Evolutionary conservation across 2,888 invertebrate species (phyloP), one percentile per base, ranked within the genome.

Genomic region (Gasteruption jaculator): DNA sequence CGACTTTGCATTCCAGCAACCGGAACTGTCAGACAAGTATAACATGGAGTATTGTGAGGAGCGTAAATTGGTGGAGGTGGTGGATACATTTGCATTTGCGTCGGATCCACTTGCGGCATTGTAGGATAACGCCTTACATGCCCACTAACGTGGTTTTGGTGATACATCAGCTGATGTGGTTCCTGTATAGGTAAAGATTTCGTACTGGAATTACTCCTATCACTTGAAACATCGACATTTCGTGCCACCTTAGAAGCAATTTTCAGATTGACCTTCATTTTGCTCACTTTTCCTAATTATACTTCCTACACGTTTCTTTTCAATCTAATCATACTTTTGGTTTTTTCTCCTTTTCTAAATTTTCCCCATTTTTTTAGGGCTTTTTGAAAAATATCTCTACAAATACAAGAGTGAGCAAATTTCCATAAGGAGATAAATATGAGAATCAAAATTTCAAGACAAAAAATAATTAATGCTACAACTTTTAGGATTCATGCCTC

Each of bases 1-100:
- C 69, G 68, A 51, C 61, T 63, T 45, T 62, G 69, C 36, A 67
- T 53, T 12, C 66, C 65, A 12, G 61, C 50, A 25, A 69, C 58
- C 19, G 68, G 68, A 45, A 70, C 57, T 10, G 66, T 58, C 25
- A 71, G 60, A 49, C 71, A 71, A 12, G 67, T 57, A 35, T 65
- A 70, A 40, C 71, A 71, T 1, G 65, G 56, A 44, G 63, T 54
- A 45, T 65, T 65, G 36, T 63, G 64, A 26, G 67, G 50, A 38
- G 66, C 59, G 35, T 65, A 65, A 40, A 68, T 59, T n/a, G 62
- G 59, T 7, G 60, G 68, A 16, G 69, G 68, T 25, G 63, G 57
- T 25, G 66, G 58, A 48, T 63, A 69, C 61, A 71, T 64, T 48
- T 58, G 65, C 55, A 70, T 63, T 38, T 62, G 65, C n/a, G 56